Evolutionary conservation across 2,797 vertebrate genomes (phyloP).

Genomic region (Pyrocephalus nanus): DNA sequence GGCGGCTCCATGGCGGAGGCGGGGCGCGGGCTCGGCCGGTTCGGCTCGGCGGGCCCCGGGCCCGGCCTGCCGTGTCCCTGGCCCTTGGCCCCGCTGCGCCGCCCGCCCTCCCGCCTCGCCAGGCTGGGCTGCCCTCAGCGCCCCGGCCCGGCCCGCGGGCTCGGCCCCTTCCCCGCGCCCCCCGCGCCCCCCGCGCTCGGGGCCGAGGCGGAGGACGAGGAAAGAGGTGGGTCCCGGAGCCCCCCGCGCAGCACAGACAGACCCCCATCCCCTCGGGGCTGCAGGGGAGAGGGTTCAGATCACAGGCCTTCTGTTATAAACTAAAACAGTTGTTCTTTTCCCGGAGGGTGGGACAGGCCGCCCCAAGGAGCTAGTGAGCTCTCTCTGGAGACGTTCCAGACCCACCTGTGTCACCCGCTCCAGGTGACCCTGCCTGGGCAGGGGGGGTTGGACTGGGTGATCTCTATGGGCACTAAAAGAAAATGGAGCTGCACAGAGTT

Average conservation of each 20-base stretch:
- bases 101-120: not conserved
- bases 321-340: not conserved
- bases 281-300: not conserved
- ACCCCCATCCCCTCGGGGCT: not conserved
- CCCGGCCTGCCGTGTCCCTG: not conserved
- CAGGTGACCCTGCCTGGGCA: not conserved
- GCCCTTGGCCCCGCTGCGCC: not conserved
- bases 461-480: not conserved
- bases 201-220: not conserved
- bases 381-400: not conserved
- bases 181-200: not conserved
- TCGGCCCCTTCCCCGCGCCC: not conserved
- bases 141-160: not conserved
- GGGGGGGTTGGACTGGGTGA: not conserved
- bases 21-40: not conserved
- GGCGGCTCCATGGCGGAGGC: no score
- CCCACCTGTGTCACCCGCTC: not conserved
- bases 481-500: no score
- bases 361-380: not conserved
- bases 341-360: not conserved
- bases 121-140: not conserved
- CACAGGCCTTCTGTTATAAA: not conserved
- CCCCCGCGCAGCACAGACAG: not conserved
- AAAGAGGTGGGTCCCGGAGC: not conserved
- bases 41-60: not conserved